Conservation (phyloP, 53 echinoderm and acorn worm genomes). For the Temnopleurus reevesii region DNA sequence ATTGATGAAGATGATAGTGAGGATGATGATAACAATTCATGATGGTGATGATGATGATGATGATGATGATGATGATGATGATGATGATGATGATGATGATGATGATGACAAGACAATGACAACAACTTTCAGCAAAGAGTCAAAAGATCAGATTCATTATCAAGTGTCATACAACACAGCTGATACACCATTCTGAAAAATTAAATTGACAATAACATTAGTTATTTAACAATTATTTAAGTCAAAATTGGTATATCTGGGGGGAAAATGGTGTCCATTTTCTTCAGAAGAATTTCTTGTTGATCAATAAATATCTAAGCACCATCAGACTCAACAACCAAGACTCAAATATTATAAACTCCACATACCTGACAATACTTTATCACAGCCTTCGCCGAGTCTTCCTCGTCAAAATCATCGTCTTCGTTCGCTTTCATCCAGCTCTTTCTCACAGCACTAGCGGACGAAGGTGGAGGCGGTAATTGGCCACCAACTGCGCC, state of each 20-base stretch:
- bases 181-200: too few relatives aligned
- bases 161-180: too few relatives aligned
- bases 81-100: constrained; percentile 21
- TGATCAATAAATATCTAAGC: too few relatives aligned
- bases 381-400: constrained; percentile 62
- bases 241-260: too few relatives aligned
- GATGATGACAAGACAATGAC: background rate
- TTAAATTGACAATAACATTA: too few relatives aligned
- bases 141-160: too few relatives aligned
- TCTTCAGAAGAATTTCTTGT: too few relatives aligned
- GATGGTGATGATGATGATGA: background rate
- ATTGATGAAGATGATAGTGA: background rate
- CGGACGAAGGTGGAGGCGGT: constrained; percentile 38
- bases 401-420: constrained; percentile 61
- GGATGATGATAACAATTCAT: background rate
- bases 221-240: too few relatives aligned
- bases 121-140: too few relatives aligned
- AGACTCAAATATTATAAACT: background rate
- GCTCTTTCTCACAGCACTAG: constrained; percentile 40
- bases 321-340: too few relatives aligned
- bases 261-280: too few relatives aligned
- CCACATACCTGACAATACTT: constrained; percentile 62
- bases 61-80: constrained; percentile 15
- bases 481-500: constrained; percentile 33
- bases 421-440: constrained; percentile 52